Evolutionary conservation across 2,888 invertebrate genomes (phyloP).

Genomic region (Oxytorus armatus): DNA sequence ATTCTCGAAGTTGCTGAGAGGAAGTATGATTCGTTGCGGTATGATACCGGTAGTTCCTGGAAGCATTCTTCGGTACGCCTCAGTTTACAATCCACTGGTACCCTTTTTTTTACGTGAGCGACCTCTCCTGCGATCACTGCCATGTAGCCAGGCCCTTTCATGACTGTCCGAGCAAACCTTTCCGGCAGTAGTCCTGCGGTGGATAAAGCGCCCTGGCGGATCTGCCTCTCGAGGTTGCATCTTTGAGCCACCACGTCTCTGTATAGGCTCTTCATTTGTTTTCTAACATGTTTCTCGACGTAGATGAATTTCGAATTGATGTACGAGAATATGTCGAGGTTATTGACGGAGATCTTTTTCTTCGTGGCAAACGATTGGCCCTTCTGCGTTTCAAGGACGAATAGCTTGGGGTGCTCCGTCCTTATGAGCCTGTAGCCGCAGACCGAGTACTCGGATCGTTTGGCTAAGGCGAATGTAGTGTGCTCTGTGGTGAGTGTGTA

Average conservation of each 20-base stretch:
- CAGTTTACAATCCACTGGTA: conserved; percentile 66
- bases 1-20: conserved; percentile 34
- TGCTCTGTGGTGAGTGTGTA: conserved; percentile 31
- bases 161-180: conserved; percentile 70
- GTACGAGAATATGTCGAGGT: conserved; percentile 44
- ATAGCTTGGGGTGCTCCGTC: conserved; percentile 62
- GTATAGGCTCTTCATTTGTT: conserved; percentile 17
- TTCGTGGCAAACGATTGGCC: conserved; percentile 6
- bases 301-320: conserved; percentile 49
- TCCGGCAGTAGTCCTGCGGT: conserved; percentile 68
- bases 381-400: conserved; percentile 30
- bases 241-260: conserved; percentile 20
- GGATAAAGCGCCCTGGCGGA: background rate
- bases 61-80: conserved; percentile 66
- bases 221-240: conserved; percentile 17
- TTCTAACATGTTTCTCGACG: conserved; percentile 32
- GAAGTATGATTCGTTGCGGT: conserved; percentile 30
- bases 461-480: conserved; percentile 55
- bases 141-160: conserved; percentile 71
- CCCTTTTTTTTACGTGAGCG: conserved; percentile 53
- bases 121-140: conserved; percentile 72
- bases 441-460: conserved; percentile 5
- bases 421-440: conserved; percentile 53
- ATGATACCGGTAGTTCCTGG: conserved; percentile 69
- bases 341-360: conserved; percentile 18